Base-by-base conservation (phyloP, 2,113 vertebrate species). In the Myrmecobius fasciatus region DNA sequence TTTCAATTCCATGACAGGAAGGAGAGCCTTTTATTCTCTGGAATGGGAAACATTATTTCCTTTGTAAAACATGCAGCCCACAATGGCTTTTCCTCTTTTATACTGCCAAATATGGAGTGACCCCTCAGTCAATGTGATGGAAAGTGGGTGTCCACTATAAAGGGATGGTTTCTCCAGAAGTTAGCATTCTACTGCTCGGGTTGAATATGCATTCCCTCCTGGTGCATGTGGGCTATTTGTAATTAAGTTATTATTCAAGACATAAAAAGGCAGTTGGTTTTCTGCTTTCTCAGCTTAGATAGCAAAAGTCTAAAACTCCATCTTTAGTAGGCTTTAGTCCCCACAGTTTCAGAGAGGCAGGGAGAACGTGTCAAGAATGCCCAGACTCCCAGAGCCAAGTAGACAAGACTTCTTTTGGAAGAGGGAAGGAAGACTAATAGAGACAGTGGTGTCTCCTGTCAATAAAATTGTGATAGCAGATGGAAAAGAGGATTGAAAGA, bases 1-100 rank as follows among this genome's bases (percentile, higher is more conserved):
- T 95, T 96, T 93, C 53, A 96, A 5, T 90, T 92, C 48, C 28
- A 91, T 91, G 25, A 89, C 53, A 6, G 25, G 91, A n/a, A 94
- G 90, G 8, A 88, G 2, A 83, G 90, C 93, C 25, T 89, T 96
- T 94, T 52, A 75, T 92, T 95, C 94, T 6, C 8, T 91, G 25
- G 89, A 25, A 48, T 91, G 60, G 91, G 67, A 51, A 91, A 3
- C 1, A 52, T 92, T 52, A 8, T 25, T 88, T 49, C 93, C 46
- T 48, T 89, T 95, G 92, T 75, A 24, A 89, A 96, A 89, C 0
- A 8, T 90, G 53, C 2, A 4, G 31, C 20, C 24, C 88, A 31
- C 26, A 17, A 1, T 89, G 20, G 31, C 14, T 94, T 83, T 6
- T 67, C 11, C 90, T 90, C 47, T 20, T 53, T 93, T 92, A 60